A percentile compares a stretch with the other conserved stretches of the same genome.
phyloP scores from a whole-genome alignment of 2,888 invertebrate species.

The Oscheius onirici region DNA sequence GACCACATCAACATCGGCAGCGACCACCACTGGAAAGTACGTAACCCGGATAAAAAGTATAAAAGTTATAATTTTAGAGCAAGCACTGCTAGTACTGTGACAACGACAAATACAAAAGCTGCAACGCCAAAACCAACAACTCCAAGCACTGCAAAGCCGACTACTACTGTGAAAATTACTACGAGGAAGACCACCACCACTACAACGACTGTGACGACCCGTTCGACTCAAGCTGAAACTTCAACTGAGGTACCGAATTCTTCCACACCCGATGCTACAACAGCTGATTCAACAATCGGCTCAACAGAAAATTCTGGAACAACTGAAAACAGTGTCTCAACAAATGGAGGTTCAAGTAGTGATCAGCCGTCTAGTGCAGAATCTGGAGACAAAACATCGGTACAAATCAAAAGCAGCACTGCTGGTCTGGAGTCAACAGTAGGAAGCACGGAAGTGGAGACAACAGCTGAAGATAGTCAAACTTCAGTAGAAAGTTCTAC shows the following conservation, averaged over 20 bases:
- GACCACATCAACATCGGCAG: not conserved
- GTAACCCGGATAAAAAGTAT: not conserved
- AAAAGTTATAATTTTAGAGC: constrained; percentile 27
- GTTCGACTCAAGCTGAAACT: constrained; percentile 15
- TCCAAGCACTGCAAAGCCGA: not conserved
- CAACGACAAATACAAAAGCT: constrained; percentile 24
- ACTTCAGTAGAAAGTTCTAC: not conserved
- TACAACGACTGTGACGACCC: constrained; percentile 8
- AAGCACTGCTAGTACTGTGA: too few relatives aligned
- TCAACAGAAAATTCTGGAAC: not conserved
- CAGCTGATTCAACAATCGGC: constrained; percentile 9
- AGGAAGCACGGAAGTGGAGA: too few relatives aligned
- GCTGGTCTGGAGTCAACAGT: too few relatives aligned
- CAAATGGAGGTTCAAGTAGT: not conserved
- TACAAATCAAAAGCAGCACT: too few relatives aligned
- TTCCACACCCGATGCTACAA: not conserved
- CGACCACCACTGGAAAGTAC: not conserved
- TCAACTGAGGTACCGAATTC: not conserved
- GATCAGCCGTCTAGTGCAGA: not conserved
- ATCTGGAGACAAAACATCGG: too few relatives aligned
- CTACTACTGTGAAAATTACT: constrained; percentile 15
- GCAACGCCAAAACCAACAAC: not conserved
- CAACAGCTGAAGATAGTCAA: too few relatives aligned
- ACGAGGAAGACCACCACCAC: not conserved
- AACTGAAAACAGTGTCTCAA: too few relatives aligned